Evolutionary conservation across 2,888 invertebrate species (phyloP), one percentile per base, ranked within the genome.

Genomic region (Orthosia cruda): DNA sequence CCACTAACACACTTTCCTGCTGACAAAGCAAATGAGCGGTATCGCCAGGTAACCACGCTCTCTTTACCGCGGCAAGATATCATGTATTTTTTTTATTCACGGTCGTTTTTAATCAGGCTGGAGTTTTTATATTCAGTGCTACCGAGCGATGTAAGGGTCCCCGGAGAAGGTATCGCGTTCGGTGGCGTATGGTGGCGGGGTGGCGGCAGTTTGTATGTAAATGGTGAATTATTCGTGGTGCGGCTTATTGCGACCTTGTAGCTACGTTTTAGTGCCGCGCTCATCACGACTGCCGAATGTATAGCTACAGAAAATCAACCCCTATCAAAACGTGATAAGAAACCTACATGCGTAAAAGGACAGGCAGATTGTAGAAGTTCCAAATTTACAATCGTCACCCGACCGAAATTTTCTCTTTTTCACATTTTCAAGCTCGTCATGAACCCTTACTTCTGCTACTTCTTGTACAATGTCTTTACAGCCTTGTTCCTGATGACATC

Each of bases 151-250:
- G 86, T 74, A 83, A 86, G 71, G 66, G 68, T 71, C 62, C 75
- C 57, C 45, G 54, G 74, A 71, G 78, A 74, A 79, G 73, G 87
- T 79, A 79, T 82, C 69, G 77, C 74, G 59, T 58, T 74, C 49
- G 58, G 40, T 65, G 66, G 54, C 74, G 82, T 84, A 73, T 74
- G 80, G 65, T 65, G 68, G 79, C 77, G 80, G 86, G 70, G 80
- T 68, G 87, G 82, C 75, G 84, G 84, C 91, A 90, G 91, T 93
- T 93, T 92, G 90, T 90, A 93, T 93, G 93, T 92, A 91, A 93
- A 94, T 93, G 84, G 85, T 89, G 90, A 91, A 89, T 91, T 89
- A 91, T 90, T 89, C 77, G 84, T 85, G 81, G 76, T 81, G 82
- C 71, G 76, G 85, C 75, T 85, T 86, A 86, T 84, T 83, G 86